These are phyloP conservation scores for Sorex araneus DNA, from an alignment of 2,113 vertebrate species.

Conservation along the genomic window DNA sequence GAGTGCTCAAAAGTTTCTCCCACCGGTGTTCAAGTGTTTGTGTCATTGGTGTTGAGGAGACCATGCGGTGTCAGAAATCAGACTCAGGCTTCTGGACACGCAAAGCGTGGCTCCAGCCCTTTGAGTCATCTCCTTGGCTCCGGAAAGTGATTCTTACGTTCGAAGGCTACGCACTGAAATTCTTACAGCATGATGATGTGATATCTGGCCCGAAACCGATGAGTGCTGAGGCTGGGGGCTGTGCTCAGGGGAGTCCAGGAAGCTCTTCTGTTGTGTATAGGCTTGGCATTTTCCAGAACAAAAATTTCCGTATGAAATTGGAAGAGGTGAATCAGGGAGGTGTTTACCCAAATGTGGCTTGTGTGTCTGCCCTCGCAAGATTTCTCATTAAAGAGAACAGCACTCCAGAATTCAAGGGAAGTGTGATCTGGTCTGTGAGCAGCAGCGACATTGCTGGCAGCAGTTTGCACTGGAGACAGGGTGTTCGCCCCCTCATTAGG, in stretches of 20 bases:
- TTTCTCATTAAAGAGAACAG: neutral
- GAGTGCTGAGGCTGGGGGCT: neutral
- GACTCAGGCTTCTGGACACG: too few species aligned
- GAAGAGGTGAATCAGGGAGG: neutral
- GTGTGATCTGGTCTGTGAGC: neutral
- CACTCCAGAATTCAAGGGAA: neutral
- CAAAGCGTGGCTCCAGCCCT: too few species aligned
- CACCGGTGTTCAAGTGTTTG: too few species aligned
- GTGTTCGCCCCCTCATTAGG: conserved; percentile 27
- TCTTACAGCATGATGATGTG: neutral
- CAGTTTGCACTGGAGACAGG: neutral
- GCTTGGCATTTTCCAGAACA: conserved; percentile 23
- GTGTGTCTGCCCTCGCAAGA: neutral
- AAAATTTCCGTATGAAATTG: neutral
- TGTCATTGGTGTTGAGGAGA: too few species aligned
- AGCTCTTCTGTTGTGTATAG: neutral
- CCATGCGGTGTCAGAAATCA: too few species aligned
- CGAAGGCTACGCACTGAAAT: neutral
- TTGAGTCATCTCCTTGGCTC: too few species aligned
- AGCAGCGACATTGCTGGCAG: neutral
- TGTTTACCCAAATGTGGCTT: conserved; percentile 8
- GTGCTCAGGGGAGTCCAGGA: neutral
- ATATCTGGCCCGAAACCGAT: neutral
- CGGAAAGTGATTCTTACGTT: neutral
- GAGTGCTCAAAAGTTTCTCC: too few species aligned